Evolutionary conservation across 2,888 invertebrate genomes (phyloP).

Genomic region (Trypoxylon attenuatum): DNA sequence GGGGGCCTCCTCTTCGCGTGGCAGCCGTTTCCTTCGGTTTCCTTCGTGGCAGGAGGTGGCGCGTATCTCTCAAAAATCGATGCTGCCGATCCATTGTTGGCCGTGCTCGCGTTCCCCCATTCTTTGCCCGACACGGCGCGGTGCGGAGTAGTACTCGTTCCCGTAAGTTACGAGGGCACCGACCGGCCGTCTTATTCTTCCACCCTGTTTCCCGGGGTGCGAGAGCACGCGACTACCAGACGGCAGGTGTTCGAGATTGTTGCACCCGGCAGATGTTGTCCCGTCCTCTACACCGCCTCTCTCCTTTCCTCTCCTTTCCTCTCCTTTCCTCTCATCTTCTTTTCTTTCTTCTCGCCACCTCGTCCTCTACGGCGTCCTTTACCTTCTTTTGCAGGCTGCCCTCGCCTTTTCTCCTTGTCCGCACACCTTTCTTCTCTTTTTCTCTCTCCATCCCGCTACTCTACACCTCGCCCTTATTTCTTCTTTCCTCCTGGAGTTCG

Average conservation of each 20-base stretch:
- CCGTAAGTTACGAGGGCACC: conserved; percentile 48
- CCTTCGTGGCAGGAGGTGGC: conserved; percentile 11
- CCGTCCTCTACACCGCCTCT: conserved; percentile 53
- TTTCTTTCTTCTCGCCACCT: conserved; percentile 30
- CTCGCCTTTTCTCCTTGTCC: conserved; percentile 14
- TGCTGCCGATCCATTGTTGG: conserved; percentile 33
- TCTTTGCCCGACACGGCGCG: not conserved
- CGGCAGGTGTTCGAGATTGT: conserved; percentile 72
- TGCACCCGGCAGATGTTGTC: conserved; percentile 72
- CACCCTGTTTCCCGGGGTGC: conserved; percentile 55
- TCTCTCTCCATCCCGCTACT: conserved; percentile 6
- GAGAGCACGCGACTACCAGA: conserved; percentile 72
- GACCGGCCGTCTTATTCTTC: conserved; percentile 55
- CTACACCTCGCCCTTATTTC: conserved; percentile 8
- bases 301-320: conserved; percentile 16
- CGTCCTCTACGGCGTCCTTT: conserved; percentile 28
- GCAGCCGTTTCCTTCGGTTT: not conserved
- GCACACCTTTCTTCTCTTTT: conserved; percentile 8
- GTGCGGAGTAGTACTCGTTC: conserved; percentile 25
- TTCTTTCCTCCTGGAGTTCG: not conserved
- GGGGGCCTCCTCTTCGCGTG: not conserved
- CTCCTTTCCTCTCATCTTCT: conserved; percentile 24
- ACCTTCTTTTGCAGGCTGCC: conserved; percentile 9
- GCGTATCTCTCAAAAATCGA: conserved; percentile 23
- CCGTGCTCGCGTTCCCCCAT: conserved; percentile 10